A percentile compares a stretch with the other conserved stretches of the same genome.
Conservation (phyloP, 2,888 invertebrate species). For the Pterostichus niger region DNA sequence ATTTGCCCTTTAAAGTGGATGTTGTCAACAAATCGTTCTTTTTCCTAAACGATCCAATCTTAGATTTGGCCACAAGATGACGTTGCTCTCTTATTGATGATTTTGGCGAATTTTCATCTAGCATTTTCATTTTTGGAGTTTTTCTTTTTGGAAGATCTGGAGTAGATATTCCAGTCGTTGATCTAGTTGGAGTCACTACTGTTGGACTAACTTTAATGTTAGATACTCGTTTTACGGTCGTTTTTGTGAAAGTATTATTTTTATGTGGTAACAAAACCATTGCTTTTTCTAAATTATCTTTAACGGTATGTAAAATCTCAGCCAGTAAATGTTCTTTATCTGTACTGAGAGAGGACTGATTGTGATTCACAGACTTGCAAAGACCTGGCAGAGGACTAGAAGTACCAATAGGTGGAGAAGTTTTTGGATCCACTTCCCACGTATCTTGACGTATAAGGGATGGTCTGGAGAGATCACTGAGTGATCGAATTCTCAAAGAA, state of each 20-base stretch:
- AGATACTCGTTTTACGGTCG: slow-evolving; percentile 52
- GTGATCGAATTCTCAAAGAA: slow-evolving; percentile 1
- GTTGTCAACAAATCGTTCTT: not conserved
- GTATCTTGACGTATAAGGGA: not conserved
- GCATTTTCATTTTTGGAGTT: slow-evolving; percentile 18
- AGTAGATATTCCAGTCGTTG: slow-evolving; percentile 44
- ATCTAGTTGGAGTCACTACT: slow-evolving; percentile 34
- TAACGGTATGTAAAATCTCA: slow-evolving; percentile 2
- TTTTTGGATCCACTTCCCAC: slow-evolving; percentile 59
- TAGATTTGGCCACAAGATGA: not conserved
- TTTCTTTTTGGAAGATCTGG: slow-evolving; percentile 36
- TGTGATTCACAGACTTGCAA: not conserved
- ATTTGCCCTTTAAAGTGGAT: not conserved
- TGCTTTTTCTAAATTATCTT: slow-evolving; percentile 51
- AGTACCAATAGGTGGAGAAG: slow-evolving; percentile 33
- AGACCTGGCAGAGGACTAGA: slow-evolving; percentile 37
- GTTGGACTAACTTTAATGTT: slow-evolving; percentile 56
- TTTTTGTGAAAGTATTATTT: slow-evolving; percentile 51
- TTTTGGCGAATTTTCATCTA: slow-evolving; percentile 29
- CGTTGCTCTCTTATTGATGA: not conserved
- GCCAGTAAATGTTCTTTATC: slow-evolving; percentile 29
- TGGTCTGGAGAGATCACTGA: slow-evolving; percentile 9
- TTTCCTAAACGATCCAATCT: slow-evolving; percentile 45
- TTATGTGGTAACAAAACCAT: slow-evolving; percentile 27
- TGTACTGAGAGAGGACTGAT: not conserved